Base-by-base conservation (phyloP, 2,797 vertebrate species). In the Chiroxiphia lanceolata region DNA sequence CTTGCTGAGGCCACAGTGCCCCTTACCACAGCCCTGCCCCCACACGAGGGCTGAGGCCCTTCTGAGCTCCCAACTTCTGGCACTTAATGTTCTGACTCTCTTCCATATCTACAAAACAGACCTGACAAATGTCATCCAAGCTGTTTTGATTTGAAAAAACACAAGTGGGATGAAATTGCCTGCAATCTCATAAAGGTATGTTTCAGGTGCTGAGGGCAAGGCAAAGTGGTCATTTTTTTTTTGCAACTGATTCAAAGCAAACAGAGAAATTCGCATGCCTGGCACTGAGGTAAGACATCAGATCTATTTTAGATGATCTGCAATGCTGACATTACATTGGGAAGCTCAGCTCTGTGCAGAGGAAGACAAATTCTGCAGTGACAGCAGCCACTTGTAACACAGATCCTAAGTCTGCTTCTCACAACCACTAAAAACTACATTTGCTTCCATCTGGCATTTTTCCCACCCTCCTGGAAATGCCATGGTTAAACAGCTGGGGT, bases 1-100 rank as follows among this genome's bases (percentile, higher is more conserved):
- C 50, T 61, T 0, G 0, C 47, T 77, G n/a, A 45, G 0, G 3
- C 50, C 38, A 59, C 4, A 2, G 44, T 34, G 44, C 38, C 22
- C 14, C 45, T 47, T 29, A 42, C 15, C n/a, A 56, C 19, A 83
- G 76, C 59, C 59, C 57, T 59, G 57, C n/a, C 78, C 3, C 78
- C 3, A 3, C 42, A 12, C 10, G 16, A 36, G 11, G 13, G 34
- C 48, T 48, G 36, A 74, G 65, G 36, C 44, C 36, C 3, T 87
- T 56, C 79, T 68, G 57, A 82, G 68, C 51, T 79, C 44, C 47
- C 47, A 42, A 7, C 15, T 69, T 54, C 42, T 4, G 9, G 31
- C 26, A 31, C n/a, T 65, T 36, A 26, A 67, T 0, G 1, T 1
- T 0, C 1, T 2, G 2, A 82, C 33, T 72, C 89, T 68, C 29